Conservation (phyloP, 2,888 invertebrate species). For the Spialia ferax region DNA sequence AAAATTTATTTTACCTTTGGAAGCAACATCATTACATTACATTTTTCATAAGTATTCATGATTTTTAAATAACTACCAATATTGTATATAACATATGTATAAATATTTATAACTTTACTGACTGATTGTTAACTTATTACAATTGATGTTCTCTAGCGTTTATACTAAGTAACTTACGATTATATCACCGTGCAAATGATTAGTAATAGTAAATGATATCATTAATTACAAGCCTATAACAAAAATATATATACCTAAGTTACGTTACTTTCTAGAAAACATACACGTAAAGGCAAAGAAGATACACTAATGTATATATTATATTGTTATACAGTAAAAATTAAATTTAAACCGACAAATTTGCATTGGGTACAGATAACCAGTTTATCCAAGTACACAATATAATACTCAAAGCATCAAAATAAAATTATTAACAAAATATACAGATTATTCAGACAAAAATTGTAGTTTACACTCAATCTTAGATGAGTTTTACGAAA, state of each 20-base stretch:
- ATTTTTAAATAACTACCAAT: slow-evolving; percentile 73
- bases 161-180: slow-evolving; percentile 26
- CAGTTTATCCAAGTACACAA: slow-evolving; percentile 10
- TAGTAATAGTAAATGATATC: slow-evolving; percentile 27
- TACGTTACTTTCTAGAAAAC: slow-evolving; percentile 18
- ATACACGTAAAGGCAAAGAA: slow-evolving; percentile 20
- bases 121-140: slow-evolving; percentile 82
- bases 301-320: not conserved
- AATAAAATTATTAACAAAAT: slow-evolving; percentile 33
- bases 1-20: slow-evolving; percentile 67
- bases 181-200: slow-evolving; percentile 35
- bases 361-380: slow-evolving; percentile 24
- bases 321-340: slow-evolving; percentile 27
- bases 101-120: slow-evolving; percentile 68
- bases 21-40: slow-evolving; percentile 77
- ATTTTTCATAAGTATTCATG: slow-evolving; percentile 75
- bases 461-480: slow-evolving; percentile 31
- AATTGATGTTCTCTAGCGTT: slow-evolving; percentile 48
- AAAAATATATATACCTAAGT: slow-evolving; percentile 34
- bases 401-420: slow-evolving; percentile 27
- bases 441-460: slow-evolving; percentile 28
- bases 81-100: slow-evolving; percentile 83
- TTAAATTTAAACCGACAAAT: slow-evolving; percentile 18
- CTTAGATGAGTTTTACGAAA: slow-evolving; percentile 22
- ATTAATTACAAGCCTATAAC: slow-evolving; percentile 28